Base-by-base conservation (phyloP, 1,140 invertebrate species). In the Amphibalanus amphitrite region DNA sequence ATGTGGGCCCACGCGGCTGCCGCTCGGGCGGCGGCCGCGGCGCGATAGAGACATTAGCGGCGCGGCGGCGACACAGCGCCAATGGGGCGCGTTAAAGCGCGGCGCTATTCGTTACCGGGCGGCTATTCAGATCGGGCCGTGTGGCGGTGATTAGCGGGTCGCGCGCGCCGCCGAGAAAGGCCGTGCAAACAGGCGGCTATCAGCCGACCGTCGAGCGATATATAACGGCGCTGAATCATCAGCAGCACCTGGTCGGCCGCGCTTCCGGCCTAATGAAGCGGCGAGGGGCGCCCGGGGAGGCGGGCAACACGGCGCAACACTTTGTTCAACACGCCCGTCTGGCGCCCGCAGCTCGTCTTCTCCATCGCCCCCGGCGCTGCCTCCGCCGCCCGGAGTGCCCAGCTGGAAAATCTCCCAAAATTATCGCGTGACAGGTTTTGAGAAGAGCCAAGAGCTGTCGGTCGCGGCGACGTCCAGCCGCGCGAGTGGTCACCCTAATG, bases 381-480 rank as follows among this genome's bases (percentile, higher is more conserved):
- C 47, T 3, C 13, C 47, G 47, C 47, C 47, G 47, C 20, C 47
- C 10, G 1, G 47, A 6, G 47, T 20, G 1, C 47, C 47, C 47
- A 59, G 47, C 47, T 59, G 47, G 47, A 59, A 59, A 23, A 59
- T 59, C 47, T 59, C 47, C 13, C 47, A 3, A 23, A 59, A 59
- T 59, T 59, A 59, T 59, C 47, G 47, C 47, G 47, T 59, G 47
- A 59, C 47, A 59, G 47, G 47, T 59, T 59, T 59, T 59, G 47
- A 59, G 47, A 59, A 59, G 47, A 59, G 20, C 47, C 47, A 59
- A 59, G 47, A 59, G 47, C 47, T 59, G 10, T 6, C 47, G 10
- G 47, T 23, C 20, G 13, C 47, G 33, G 33, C 33, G 33, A 15
- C 33, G 33, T 38, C 33, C 33, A 15, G 33, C 33, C 33, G n/a